Conservation (phyloP, 2,797 vertebrate genomes). For the Lagodon rhomboides region DNA sequence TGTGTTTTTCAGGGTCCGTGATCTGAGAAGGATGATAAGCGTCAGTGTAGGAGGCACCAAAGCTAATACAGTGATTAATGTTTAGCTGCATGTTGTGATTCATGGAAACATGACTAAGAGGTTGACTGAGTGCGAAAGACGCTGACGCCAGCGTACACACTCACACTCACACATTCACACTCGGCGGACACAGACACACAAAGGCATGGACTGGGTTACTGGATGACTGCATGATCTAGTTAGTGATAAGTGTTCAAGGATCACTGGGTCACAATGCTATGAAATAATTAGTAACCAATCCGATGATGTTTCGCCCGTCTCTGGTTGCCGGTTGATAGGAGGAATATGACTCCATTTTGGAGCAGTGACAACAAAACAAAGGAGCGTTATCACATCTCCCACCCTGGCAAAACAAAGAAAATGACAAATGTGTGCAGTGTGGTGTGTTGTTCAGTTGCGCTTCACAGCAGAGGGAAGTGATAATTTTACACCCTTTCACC, state of each 20-base stretch:
- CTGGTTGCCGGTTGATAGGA: constrained; percentile 1
- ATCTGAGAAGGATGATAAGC: constrained; percentile 35
- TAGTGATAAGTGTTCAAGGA: constrained; percentile 36
- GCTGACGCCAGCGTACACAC: constrained; percentile 26
- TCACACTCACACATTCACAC: constrained; percentile 11
- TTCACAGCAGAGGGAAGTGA: constrained; percentile 28
- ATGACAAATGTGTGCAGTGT: constrained; percentile 45
- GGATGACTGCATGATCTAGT: constrained; percentile 44
- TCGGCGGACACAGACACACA: constrained; percentile 16
- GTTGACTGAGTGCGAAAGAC: constrained; percentile 65
- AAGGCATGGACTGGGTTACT: not conserved
- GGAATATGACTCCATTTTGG: constrained; percentile 49
- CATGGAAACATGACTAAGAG: constrained; percentile 70
- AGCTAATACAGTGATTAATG: constrained; percentile 61
- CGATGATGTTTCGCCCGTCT: not conserved
- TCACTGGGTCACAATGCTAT: constrained; percentile 43
- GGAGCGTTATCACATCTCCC: constrained; percentile 44
- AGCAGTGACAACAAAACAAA: constrained; percentile 43
- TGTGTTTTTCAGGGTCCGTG: constrained; percentile 18
- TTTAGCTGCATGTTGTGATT: constrained; percentile 69
- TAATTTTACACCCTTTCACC: constrained; percentile 33
- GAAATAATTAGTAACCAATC: constrained; percentile 38
- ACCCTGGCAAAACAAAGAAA: constrained; percentile 45
- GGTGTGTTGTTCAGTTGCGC: constrained; percentile 30
- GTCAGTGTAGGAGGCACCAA: constrained; percentile 42